These are phyloP conservation scores for Torymus tubicola DNA, from an alignment of 2,888 invertebrate species.

Conservation along the genomic window DNA sequence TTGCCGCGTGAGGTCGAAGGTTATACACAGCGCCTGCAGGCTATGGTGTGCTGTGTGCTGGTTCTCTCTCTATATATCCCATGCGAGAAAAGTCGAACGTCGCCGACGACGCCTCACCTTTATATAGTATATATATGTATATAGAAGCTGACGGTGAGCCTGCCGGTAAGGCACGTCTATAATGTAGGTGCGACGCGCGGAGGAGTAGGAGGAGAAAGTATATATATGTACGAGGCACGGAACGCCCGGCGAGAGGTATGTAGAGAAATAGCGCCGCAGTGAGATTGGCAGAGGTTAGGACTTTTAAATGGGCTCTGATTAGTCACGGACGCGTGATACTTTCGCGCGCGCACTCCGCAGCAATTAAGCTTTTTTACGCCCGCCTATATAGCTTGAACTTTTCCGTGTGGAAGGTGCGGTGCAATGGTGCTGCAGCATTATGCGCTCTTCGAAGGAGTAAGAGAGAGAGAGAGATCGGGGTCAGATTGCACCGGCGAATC, in stretches of 20 bases:
- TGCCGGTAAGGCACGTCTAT: too few relatives aligned
- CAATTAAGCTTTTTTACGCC: conserved; percentile 11
- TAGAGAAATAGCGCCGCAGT: neutral
- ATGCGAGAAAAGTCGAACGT: conserved; percentile 57
- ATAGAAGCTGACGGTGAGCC: too few relatives aligned
- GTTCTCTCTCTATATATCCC: neutral
- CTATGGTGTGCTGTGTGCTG: conserved; percentile 26
- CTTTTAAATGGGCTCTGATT: conserved; percentile 24
- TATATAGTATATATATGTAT: neutral
- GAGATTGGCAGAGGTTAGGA: conserved; percentile 3
- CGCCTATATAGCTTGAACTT: too few relatives aligned
- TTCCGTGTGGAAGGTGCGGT: too few relatives aligned
- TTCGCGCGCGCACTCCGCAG: neutral
- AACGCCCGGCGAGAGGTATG: too few relatives aligned
- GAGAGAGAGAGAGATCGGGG: too few relatives aligned
- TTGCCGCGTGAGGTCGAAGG: conserved; percentile 60
- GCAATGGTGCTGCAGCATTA: too few relatives aligned
- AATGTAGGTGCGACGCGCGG: neutral
- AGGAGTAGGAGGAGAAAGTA: neutral
- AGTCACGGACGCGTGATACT: conserved; percentile 16
- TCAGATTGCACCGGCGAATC: too few relatives aligned
- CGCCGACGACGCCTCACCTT: neutral
- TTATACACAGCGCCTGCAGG: conserved; percentile 54
- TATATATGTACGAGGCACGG: too few relatives aligned
- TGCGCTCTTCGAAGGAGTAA: too few relatives aligned